Conservation (phyloP, 2,113 vertebrate species). For the Hylia prasina region DNA sequence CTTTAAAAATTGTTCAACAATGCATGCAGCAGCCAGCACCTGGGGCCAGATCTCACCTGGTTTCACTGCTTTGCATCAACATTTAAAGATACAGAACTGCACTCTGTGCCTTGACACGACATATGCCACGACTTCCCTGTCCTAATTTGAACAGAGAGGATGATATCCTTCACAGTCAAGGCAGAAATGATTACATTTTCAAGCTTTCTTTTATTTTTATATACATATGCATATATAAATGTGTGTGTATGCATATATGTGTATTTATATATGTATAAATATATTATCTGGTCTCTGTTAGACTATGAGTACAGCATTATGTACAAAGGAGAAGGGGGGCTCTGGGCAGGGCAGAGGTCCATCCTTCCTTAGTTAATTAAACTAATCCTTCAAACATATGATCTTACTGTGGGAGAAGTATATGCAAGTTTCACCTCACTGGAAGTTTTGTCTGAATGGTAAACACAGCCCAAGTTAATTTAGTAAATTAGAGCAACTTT, state of each 20-base stretch:
- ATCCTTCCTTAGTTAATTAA: not conserved
- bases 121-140: not conserved
- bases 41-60: conserved; percentile 43
- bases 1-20: conserved; percentile 53
- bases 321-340: not conserved
- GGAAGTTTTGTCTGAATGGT: not conserved
- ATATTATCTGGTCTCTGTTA: not conserved
- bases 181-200: not conserved
- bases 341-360: not conserved
- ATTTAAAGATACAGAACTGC: conserved; percentile 42
- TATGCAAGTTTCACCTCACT: not conserved
- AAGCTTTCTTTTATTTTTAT: not conserved
- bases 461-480: not conserved
- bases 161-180: not conserved
- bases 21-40: conserved; percentile 42
- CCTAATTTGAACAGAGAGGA: not conserved
- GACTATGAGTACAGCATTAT: not conserved
- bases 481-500: not conserved
- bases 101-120: not conserved
- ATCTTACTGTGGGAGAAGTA: not conserved
- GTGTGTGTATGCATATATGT: fast-evolving
- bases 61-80: not conserved
- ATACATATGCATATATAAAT: too few relatives aligned
- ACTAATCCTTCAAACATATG: not conserved
- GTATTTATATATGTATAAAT: not conserved